These are phyloP conservation scores for Chaetogeoica ovagalla DNA, from an alignment of 2,888 invertebrate genomes.

Conservation along the genomic window DNA sequence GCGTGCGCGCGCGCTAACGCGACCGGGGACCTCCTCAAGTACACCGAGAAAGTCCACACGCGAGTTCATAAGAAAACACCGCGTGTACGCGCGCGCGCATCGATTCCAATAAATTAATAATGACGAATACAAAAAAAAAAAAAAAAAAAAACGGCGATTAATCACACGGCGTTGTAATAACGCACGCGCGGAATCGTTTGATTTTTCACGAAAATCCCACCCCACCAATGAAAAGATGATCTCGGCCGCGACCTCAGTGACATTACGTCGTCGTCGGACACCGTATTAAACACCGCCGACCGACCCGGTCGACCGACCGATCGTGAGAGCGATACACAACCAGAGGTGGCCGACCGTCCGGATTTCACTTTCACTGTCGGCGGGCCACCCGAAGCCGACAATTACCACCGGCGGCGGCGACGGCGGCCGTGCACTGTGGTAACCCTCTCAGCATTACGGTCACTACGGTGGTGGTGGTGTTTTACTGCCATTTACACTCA, in stretches of 20 bases:
- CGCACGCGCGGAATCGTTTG: background rate
- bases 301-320: background rate
- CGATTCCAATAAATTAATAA: too few relatives aligned
- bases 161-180: background rate
- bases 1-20: too few relatives aligned
- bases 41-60: too few relatives aligned
- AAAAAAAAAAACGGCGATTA: background rate
- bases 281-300: background rate
- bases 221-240: too few relatives aligned
- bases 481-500: too few relatives aligned
- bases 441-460: too few relatives aligned
- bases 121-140: too few relatives aligned
- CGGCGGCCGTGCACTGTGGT: background rate
- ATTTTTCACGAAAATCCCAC: slow-evolving; percentile 30
- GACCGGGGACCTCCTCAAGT: too few relatives aligned
- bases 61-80: too few relatives aligned
- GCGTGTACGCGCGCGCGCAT: too few relatives aligned
- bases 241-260: slow-evolving; percentile 30
- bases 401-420: slow-evolving; percentile 13
- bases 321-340: slow-evolving; percentile 9
- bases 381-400: slow-evolving; percentile 30
- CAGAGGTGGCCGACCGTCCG: background rate
- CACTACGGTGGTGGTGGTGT: too few relatives aligned
- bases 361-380: slow-evolving; percentile 36
- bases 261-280: background rate